Conservation (phyloP, 1,140 invertebrate genomes). For the Drosophila mauritiana region DNA sequence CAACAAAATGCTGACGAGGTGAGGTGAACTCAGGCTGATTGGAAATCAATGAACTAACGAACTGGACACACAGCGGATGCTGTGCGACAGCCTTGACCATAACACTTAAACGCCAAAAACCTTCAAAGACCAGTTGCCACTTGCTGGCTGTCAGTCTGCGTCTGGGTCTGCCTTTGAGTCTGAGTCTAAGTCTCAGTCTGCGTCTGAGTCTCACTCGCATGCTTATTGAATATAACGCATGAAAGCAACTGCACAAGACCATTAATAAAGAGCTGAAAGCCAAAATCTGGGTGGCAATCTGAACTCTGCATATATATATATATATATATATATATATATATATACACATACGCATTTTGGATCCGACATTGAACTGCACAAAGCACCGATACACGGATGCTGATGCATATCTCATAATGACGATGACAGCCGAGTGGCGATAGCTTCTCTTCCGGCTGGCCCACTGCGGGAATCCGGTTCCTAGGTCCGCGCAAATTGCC, state of each 20-base stretch:
- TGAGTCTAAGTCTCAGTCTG: not conserved
- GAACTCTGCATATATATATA: slow-evolving; percentile 49
- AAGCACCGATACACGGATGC: slow-evolving; percentile 22
- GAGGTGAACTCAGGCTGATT: slow-evolving; percentile 59
- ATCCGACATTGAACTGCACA: slow-evolving; percentile 68
- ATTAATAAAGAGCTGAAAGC: slow-evolving; percentile 63
- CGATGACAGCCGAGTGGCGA: slow-evolving; percentile 30
- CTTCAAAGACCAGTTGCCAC: slow-evolving; percentile 74
- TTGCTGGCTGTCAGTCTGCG: slow-evolving; percentile 44
- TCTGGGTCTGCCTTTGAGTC: slow-evolving; percentile 14
- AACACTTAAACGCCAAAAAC: slow-evolving; percentile 72
- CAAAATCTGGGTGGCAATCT: slow-evolving; percentile 51
- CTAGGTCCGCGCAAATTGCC: slow-evolving; percentile 29
- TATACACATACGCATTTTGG: slow-evolving; percentile 14
- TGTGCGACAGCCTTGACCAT: slow-evolving; percentile 67
- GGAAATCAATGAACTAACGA: slow-evolving; percentile 68
- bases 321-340: too few relatives aligned
- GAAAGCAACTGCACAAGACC: slow-evolving; percentile 69
- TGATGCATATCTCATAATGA: slow-evolving; percentile 37
- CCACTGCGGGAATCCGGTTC: slow-evolving; percentile 6
- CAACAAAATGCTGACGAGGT: slow-evolving; percentile 25
- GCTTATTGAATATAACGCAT: slow-evolving; percentile 74
- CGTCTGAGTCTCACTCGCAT: slow-evolving; percentile 6
- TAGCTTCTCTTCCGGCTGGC: slow-evolving; percentile 47
- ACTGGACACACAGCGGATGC: slow-evolving; percentile 58